phyloP scores from a whole-genome alignment of 2,888 invertebrate species.

The Myathropa florea region DNA sequence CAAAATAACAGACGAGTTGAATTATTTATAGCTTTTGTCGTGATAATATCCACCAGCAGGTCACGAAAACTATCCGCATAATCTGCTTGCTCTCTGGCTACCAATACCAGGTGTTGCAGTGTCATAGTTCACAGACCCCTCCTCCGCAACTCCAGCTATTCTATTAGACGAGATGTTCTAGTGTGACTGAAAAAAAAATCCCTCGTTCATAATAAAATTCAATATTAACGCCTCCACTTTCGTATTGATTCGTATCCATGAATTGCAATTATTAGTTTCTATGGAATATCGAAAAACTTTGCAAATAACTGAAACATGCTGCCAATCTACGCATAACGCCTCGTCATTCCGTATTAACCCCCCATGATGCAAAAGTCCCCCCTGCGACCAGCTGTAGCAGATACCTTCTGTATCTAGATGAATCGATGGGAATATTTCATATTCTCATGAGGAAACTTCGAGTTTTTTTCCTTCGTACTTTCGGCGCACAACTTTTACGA shows the following conservation, averaged over 20 bases:
- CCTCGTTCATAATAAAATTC: slow-evolving; percentile 29
- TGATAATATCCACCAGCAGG: not conserved
- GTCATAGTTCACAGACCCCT: not conserved
- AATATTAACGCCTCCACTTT: slow-evolving; percentile 21
- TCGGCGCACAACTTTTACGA: not conserved
- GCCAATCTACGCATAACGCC: slow-evolving; percentile 67
- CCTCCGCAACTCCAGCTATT: not conserved
- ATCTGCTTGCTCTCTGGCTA: not conserved
- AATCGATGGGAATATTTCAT: not conserved
- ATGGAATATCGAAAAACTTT: slow-evolving; percentile 66
- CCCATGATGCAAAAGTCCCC: not conserved
- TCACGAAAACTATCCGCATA: not conserved
- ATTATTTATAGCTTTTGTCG: not conserved
- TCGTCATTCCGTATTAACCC: slow-evolving; percentile 61
- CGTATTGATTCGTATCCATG: slow-evolving; percentile 59
- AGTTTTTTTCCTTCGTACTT: not conserved
- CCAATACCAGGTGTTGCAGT: not conserved
- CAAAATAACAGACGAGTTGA: not conserved
- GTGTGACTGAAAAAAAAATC: not conserved
- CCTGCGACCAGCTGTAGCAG: slow-evolving; percentile 40
- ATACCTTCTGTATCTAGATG: not conserved
- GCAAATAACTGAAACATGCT: slow-evolving; percentile 68
- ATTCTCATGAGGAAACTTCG: not conserved
- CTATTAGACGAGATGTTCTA: not conserved
- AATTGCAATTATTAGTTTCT: slow-evolving; percentile 65